Conservation (phyloP, 2,888 invertebrate species). For the Drosophila prolongata region DNA sequence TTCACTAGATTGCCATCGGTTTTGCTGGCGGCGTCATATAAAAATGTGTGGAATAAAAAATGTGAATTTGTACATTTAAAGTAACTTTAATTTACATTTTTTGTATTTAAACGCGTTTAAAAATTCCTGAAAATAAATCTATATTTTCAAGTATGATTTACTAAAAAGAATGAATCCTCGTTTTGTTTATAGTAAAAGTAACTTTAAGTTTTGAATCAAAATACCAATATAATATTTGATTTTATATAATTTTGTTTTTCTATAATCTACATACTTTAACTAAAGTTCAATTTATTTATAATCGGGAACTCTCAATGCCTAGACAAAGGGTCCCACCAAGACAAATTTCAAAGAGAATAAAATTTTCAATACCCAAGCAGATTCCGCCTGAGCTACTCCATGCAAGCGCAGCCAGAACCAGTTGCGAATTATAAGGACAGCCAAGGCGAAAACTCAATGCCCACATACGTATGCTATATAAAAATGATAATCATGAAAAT, state of each 20-base stretch:
- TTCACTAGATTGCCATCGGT: background rate
- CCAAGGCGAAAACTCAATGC: background rate
- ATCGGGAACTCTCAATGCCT: conserved; percentile 77
- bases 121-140: too few species aligned
- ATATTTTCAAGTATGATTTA: too few species aligned
- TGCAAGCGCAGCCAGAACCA: conserved; percentile 28
- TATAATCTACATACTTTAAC: too few species aligned
- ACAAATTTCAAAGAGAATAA: conserved; percentile 78
- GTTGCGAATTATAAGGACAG: conserved; percentile 64
- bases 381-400: background rate
- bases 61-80: too few species aligned
- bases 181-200: too few species aligned
- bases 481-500: background rate
- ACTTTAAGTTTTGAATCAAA: too few species aligned
- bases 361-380: conserved; percentile 49
- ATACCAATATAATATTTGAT: too few species aligned
- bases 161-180: too few species aligned
- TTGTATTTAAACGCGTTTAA: too few species aligned
- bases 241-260: too few species aligned
- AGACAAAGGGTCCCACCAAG: conserved; percentile 82
- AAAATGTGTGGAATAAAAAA: too few species aligned
- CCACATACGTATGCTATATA: conserved; percentile 50
- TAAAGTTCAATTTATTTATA: conserved; percentile 44
- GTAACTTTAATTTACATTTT: too few species aligned
- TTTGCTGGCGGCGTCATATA: background rate